These are phyloP conservation scores for Noctuana brunneofusca DNA, from an alignment of 2,888 invertebrate genomes.

Conservation along the genomic window DNA sequence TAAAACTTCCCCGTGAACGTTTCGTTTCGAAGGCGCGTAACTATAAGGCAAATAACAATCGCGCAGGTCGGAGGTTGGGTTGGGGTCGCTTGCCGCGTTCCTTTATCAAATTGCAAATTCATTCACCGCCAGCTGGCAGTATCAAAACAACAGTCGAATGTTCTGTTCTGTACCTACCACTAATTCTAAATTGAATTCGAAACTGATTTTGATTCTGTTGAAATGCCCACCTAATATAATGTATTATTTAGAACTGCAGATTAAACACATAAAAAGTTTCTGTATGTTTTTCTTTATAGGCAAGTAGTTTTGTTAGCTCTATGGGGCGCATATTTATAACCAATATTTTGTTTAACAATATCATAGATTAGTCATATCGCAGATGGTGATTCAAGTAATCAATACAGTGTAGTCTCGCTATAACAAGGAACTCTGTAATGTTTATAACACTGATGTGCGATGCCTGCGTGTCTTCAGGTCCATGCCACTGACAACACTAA, in stretches of 20 bases:
- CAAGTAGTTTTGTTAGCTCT: no score
- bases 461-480: slow-evolving; percentile 55
- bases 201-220: slow-evolving; percentile 39
- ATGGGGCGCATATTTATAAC: no score
- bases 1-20: not conserved
- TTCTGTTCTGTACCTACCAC: slow-evolving; percentile 33
- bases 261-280: not conserved
- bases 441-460: slow-evolving; percentile 50
- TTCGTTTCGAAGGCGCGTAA: no score
- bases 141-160: slow-evolving; percentile 49
- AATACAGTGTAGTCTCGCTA: slow-evolving; percentile 26
- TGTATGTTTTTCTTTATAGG: not conserved
- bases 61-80: slow-evolving; percentile 58
- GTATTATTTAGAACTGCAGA: not conserved
- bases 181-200: slow-evolving; percentile 40
- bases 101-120: slow-evolving; percentile 57
- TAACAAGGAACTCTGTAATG: slow-evolving; percentile 40
- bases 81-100: slow-evolving; percentile 45
- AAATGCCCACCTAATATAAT: not conserved
- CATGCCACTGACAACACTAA: not conserved
- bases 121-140: slow-evolving; percentile 48
- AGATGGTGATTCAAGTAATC: slow-evolving; percentile 20
- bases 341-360: no score
- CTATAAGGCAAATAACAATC: slow-evolving; percentile 39
- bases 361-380: not conserved